Percentiles rank a stretch among this genome's conserved stretches.
Evolutionary conservation across 2,113 vertebrate species (phyloP).

Genomic region (Salvelinus fontinalis): DNA sequence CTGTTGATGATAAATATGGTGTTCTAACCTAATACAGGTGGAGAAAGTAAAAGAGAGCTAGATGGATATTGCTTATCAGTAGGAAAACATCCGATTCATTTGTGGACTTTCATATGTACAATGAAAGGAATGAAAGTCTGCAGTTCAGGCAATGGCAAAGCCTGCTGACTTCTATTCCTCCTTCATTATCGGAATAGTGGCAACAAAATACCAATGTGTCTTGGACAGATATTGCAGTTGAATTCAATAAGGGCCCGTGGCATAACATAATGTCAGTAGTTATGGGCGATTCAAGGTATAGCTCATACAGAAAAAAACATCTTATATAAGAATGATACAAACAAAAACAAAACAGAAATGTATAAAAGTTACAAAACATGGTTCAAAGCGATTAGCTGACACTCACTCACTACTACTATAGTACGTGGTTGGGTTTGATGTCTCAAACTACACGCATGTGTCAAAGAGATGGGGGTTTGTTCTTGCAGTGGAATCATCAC

Average conservation of each 20-base stretch:
- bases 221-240: background rate
- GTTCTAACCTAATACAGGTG: constrained; percentile 19
- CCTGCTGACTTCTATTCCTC: background rate
- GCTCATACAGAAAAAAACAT: constrained; percentile 7
- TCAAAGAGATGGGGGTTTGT: constrained; percentile 35
- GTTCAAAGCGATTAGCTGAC: constrained; percentile 7
- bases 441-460: constrained; percentile 13
- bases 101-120: background rate
- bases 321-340: background rate
- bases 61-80: background rate
- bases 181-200: background rate
- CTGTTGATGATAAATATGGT: constrained; percentile 49
- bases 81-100: background rate
- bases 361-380: background rate
- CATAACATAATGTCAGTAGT: background rate
- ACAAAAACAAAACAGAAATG: background rate
- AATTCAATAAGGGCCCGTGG: constrained; percentile 20
- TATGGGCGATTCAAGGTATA: background rate
- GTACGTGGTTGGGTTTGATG: background rate
- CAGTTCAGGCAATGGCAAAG: background rate
- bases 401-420: background rate
- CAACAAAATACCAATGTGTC: background rate
- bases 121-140: background rate
- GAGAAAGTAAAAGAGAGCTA: constrained; percentile 26
- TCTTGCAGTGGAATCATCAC: constrained; percentile 26